Evolutionary conservation across 2,797 vertebrate species (phyloP).

Genomic region (Myotis daubentonii): DNA sequence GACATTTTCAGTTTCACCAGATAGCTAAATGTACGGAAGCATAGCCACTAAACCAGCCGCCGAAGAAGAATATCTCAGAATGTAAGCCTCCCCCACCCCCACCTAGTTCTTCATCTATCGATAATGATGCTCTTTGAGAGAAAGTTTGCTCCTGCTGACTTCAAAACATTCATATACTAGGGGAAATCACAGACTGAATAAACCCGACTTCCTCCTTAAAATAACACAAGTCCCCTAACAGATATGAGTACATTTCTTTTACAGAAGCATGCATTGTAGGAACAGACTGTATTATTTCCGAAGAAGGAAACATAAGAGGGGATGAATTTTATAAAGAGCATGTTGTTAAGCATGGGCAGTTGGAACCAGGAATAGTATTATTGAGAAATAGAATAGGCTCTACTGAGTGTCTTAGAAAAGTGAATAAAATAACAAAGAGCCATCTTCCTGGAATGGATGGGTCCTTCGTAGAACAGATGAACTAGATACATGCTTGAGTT

Average conservation of each 20-base stretch:
- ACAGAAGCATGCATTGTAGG: not conserved
- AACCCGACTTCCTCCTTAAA: not conserved
- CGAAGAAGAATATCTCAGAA: not conserved
- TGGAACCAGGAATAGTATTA: not conserved
- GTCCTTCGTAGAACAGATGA: not conserved
- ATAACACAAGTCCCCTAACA: not conserved
- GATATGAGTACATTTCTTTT: constrained; percentile 7
- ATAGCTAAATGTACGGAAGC: not conserved
- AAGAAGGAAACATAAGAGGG: not conserved
- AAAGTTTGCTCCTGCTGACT: not conserved
- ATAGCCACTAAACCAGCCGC: not conserved
- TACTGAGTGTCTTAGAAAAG: not conserved
- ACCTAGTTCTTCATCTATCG: not conserved
- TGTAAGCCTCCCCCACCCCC: not conserved
- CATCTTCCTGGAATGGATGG: not conserved
- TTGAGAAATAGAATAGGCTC: not conserved
- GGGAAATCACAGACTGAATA: not conserved
- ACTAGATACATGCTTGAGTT: not conserved
- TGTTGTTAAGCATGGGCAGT: not conserved
- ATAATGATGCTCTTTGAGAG: not conserved
- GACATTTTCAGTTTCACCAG: not conserved
- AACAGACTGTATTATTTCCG: not conserved
- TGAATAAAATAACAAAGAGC: not conserved
- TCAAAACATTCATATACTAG: not conserved
- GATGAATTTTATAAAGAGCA: not conserved